A percentile compares a stretch with the other conserved stretches of the same genome.
Evolutionary conservation across 2,888 invertebrate genomes (phyloP).

Genomic region (Elmis aenea): DNA sequence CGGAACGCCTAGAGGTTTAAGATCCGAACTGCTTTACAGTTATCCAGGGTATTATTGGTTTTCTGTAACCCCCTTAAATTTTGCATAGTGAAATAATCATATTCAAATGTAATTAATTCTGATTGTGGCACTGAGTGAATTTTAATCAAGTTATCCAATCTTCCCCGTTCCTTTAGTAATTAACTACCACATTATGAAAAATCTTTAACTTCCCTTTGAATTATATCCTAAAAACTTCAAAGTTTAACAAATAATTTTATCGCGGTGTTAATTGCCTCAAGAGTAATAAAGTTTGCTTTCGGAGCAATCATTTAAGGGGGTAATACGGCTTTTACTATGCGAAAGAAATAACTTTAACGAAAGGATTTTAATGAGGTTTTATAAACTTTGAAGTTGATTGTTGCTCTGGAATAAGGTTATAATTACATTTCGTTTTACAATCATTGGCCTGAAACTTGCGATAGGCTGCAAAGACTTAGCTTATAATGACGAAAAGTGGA

Average conservation of each 20-base stretch:
- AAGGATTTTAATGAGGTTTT: too few relatives aligned
- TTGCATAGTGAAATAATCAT: conserved; percentile 25
- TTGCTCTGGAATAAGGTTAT: too few relatives aligned
- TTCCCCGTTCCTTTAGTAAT: conserved; percentile 15
- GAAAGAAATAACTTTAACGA: too few relatives aligned
- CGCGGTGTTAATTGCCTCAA: conserved; percentile 13
- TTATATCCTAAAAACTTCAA: conserved; percentile 13
- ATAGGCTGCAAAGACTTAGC: too few relatives aligned
- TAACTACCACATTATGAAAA: conserved; percentile 22
- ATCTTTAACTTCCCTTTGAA: conserved; percentile 16
- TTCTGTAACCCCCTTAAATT: conserved; percentile 14
- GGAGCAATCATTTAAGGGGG: too few relatives aligned
- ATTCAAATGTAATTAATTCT: conserved; percentile 29
- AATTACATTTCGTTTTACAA: too few relatives aligned
- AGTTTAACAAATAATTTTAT: conserved; percentile 21
- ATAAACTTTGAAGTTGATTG: too few relatives aligned
- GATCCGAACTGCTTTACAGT: conserved; percentile 14
- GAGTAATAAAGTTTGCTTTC: conserved; percentile 16
- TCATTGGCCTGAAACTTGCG: too few relatives aligned
- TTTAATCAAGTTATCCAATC: conserved; percentile 26
- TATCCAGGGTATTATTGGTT: conserved; percentile 17
- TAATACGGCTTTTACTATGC: too few relatives aligned
- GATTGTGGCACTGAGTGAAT: conserved; percentile 28
- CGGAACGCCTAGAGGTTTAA: too few relatives aligned
- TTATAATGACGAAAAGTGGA: too few relatives aligned